Conservation (phyloP, 2,797 vertebrate genomes). For the Siniperca obscura region DNA sequence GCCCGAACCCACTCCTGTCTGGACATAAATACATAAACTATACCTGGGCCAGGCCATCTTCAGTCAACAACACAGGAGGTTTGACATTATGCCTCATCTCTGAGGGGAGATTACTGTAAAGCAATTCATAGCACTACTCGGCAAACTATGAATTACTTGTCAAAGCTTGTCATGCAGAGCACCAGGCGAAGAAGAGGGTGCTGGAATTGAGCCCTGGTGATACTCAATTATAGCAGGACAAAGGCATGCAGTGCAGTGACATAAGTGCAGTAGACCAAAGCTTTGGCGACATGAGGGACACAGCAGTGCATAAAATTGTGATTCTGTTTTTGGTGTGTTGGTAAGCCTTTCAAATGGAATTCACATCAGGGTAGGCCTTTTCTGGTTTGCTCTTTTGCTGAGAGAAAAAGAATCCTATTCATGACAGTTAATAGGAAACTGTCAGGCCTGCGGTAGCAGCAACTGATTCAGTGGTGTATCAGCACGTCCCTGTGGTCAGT, state of each 20-base stretch:
- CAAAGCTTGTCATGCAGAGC: constrained; percentile 57
- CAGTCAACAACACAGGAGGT: constrained; percentile 21
- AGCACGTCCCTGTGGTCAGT: constrained; percentile 31
- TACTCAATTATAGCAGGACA: constrained; percentile 65
- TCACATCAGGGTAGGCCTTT: constrained; percentile 36
- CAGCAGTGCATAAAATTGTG: constrained; percentile 45
- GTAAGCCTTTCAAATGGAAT: constrained; percentile 50
- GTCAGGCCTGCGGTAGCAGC: constrained; percentile 33
- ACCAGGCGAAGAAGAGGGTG: constrained; percentile 14
- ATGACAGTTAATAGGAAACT: constrained; percentile 48
- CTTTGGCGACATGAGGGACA: constrained; percentile 46
- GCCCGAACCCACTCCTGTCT: background rate
- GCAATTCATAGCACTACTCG: constrained; percentile 58
- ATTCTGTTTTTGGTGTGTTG: constrained; percentile 36
- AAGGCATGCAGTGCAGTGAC: constrained; percentile 35
- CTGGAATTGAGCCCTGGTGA: constrained; percentile 48
- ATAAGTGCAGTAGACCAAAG: constrained; percentile 52
- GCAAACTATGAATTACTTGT: constrained; percentile 73
- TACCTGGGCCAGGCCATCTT: background rate
- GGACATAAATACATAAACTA: constrained; percentile 35
- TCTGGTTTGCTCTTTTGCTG: constrained; percentile 28
- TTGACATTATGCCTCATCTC: constrained; percentile 57
- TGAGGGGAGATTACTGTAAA: constrained; percentile 47
- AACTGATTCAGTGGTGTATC: constrained; percentile 23
- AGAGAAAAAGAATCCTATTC: constrained; percentile 13